phyloP scores from a whole-genome alignment of 2,888 invertebrate species.

The Cheilosia variabilis region DNA sequence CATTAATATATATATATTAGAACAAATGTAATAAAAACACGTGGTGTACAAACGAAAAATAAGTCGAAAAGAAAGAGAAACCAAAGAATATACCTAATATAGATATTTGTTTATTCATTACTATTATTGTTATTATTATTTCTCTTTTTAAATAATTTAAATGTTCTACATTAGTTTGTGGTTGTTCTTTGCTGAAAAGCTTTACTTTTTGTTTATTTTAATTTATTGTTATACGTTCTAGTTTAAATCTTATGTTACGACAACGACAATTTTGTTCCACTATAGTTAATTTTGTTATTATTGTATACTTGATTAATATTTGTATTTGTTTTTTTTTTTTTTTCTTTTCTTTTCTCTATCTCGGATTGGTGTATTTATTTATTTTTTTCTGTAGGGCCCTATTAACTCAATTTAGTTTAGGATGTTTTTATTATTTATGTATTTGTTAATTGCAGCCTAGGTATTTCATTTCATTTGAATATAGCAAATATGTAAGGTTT shows the following conservation, averaged over 20 bases:
- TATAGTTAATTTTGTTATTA: slow-evolving; percentile 66
- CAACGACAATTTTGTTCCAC: slow-evolving; percentile 74
- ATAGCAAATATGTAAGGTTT: slow-evolving; percentile 63
- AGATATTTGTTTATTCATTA: slow-evolving; percentile 67
- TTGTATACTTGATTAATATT: slow-evolving; percentile 73
- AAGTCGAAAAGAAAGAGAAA: slow-evolving; percentile 39
- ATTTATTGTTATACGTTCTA: slow-evolving; percentile 71
- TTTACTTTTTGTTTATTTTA: slow-evolving; percentile 35
- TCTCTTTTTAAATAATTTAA: slow-evolving; percentile 55
- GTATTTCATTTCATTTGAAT: slow-evolving; percentile 57
- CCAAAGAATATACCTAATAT: slow-evolving; percentile 72
- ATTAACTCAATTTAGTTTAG: slow-evolving; percentile 59
- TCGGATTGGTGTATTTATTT: slow-evolving; percentile 73
- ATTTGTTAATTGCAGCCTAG: slow-evolving; percentile 69
- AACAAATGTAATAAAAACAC: slow-evolving; percentile 68
- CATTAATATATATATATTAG: slow-evolving; percentile 36
- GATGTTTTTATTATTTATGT: slow-evolving; percentile 39
- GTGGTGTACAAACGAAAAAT: slow-evolving; percentile 64
- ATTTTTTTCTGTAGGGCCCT: slow-evolving; percentile 37
- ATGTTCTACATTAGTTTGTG: slow-evolving; percentile 67
- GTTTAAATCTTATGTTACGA: slow-evolving; percentile 71
- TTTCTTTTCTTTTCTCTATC: slow-evolving; percentile 55
- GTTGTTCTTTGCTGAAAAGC: slow-evolving; percentile 54
- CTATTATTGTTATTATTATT: slow-evolving; percentile 20
- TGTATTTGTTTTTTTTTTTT: slow-evolving; percentile 29